These are phyloP conservation scores for Pelecanoides urinatrix DNA, from an alignment of 2,113 vertebrate species.

Conservation along the genomic window DNA sequence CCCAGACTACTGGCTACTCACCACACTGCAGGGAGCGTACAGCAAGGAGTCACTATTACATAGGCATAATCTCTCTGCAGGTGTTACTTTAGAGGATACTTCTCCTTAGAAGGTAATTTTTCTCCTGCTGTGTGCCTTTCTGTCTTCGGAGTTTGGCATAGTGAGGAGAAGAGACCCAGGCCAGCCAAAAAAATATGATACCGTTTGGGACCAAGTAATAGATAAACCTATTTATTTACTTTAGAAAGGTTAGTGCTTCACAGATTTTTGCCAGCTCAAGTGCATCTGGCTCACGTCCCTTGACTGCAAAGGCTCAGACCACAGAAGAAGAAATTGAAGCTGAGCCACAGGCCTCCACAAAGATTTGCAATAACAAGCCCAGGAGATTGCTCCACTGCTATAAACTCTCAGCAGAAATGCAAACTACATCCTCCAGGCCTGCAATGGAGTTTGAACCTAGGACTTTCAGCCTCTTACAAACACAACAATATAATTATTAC, in stretches of 20 bases:
- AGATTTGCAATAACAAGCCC: not conserved
- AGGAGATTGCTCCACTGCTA: not conserved
- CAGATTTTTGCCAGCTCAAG: not conserved
- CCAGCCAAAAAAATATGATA: not conserved
- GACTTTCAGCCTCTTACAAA: not conserved
- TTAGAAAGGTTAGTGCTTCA: not conserved
- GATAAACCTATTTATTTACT: constrained; percentile 1
- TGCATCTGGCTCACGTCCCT: not conserved
- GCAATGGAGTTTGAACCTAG: not conserved
- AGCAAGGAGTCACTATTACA: not conserved
- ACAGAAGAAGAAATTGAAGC: constrained; percentile 2
- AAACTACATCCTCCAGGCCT: constrained; percentile 7
- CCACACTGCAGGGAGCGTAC: not conserved
- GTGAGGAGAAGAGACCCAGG: not conserved
- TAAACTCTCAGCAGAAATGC: not conserved
- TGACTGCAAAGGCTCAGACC: not conserved
- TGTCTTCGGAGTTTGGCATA: not conserved
- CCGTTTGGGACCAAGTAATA: not conserved
- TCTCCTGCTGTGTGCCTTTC: not conserved
- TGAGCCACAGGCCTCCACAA: not conserved
- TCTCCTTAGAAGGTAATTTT: not conserved
- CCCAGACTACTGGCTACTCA: not conserved
- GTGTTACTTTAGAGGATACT: not conserved
- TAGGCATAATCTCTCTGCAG: not conserved
- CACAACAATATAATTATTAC: not conserved